Evolutionary conservation across 2,797 vertebrate genomes (phyloP), one percentile per base, ranked within the genome.

Genomic region (Chiroxiphia lanceolata): DNA sequence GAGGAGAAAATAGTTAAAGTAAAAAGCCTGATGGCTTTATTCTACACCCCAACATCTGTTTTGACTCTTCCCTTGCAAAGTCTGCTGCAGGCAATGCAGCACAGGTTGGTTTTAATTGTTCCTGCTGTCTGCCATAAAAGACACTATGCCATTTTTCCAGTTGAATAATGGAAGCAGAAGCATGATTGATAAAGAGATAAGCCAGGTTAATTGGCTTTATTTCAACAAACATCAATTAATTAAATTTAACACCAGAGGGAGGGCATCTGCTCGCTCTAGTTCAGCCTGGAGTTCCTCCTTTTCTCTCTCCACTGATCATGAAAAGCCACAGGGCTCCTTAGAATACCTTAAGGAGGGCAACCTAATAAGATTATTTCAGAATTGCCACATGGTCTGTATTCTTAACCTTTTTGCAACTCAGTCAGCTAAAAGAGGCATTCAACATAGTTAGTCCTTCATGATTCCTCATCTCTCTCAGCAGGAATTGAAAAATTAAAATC

Each of bases 181-280:
- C 65, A 61, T 92, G 95, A 95, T 83, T 95, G 96, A 97, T 97
- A 85, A 94, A 93, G 93, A 92, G 86, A 95, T 93, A 93, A 94
- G 40, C 50, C 81, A 93, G 96, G 93, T 95, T 96, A 96, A 96
- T 95, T 97, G 71, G 81, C 93, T 95, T 95, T 94, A 94, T 93
- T 96, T 96, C 92, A 96, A 92, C 89, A 96, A 94, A 96, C 88
- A 95, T 87, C 93, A 93, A 95, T 95, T 97, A 97, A 97, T 96
- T 89, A 96, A 95, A 90, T 94, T 93, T 83, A 96, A 92, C 78
- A 92, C 90, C 83, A 92, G 90, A 95, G 83, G 81, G 93, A 94
- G 71, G 86, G 86, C 94, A 95, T 92, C 92, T 96, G 93, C 65
- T 95, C 56, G 5, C 63, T 81, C 26, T 34, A 69, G 53, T 80